Conservation (phyloP, 2,888 invertebrate genomes). For the Leucania comma region DNA sequence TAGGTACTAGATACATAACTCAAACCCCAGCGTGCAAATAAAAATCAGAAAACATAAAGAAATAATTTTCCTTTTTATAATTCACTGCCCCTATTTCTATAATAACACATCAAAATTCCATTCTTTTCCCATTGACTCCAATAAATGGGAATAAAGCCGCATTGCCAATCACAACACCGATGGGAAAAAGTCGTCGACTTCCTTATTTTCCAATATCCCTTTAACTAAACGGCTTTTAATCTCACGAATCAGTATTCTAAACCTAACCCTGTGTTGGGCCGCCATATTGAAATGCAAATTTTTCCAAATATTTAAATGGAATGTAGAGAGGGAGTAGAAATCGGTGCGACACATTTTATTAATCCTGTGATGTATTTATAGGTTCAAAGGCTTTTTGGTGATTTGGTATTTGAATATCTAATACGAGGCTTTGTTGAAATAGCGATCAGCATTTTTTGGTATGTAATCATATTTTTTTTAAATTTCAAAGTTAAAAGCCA, state of each 20-base stretch:
- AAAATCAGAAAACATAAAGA: constrained; percentile 9
- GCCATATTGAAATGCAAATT: constrained; percentile 63
- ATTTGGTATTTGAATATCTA: constrained; percentile 37
- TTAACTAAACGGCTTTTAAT: constrained; percentile 62
- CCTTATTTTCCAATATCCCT: constrained; percentile 64
- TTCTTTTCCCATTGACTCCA: constrained; percentile 48
- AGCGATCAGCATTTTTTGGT: not conserved
- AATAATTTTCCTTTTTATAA: constrained; percentile 22
- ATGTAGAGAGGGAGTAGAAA: constrained; percentile 43
- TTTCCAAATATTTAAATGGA: constrained; percentile 64
- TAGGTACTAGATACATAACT: too few species aligned
- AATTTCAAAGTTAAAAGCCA: not conserved
- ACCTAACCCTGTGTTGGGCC: constrained; percentile 44
- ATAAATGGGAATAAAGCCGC: constrained; percentile 45
- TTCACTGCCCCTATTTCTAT: constrained; percentile 31
- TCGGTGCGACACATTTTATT: constrained; percentile 57
- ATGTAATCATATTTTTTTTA: not conserved
- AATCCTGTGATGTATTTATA: constrained; percentile 56
- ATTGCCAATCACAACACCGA: constrained; percentile 46
- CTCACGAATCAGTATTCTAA: constrained; percentile 65
- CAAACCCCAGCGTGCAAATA: not conserved
- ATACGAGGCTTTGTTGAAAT: constrained; percentile 10
- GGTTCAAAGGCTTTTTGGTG: constrained; percentile 43
- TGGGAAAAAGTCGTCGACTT: constrained; percentile 53
- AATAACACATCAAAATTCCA: constrained; percentile 55